Conservation (phyloP, 2,797 vertebrate genomes). For the Propithecus deckenii region DNA sequence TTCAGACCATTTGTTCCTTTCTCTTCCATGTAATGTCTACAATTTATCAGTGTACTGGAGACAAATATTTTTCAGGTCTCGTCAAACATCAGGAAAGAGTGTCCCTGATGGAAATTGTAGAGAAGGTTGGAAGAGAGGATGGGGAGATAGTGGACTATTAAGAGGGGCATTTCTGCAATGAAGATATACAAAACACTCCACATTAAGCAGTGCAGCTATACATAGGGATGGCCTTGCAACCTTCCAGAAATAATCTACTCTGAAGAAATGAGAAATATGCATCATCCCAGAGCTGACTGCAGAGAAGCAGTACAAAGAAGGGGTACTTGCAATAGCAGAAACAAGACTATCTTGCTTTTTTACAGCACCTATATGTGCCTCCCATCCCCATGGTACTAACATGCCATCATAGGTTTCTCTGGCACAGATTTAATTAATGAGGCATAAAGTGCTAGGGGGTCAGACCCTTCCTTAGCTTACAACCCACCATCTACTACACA, state of each 20-base stretch:
- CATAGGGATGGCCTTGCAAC: neutral
- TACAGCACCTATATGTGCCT: neutral
- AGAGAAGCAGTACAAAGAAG: neutral
- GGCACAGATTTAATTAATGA: neutral
- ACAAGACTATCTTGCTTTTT: neutral
- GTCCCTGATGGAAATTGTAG: conserved; percentile 20
- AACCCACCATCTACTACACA: neutral
- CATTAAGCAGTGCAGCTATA: neutral
- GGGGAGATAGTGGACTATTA: neutral
- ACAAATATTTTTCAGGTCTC: neutral
- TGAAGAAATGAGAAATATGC: neutral
- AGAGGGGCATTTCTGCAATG: neutral
- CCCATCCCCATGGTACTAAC: neutral
- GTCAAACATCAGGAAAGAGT: neutral
- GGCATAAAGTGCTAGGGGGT: neutral
- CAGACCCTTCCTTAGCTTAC: neutral
- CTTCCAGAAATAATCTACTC: neutral
- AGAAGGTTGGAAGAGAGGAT: neutral
- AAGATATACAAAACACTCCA: neutral
- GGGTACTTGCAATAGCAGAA: neutral
- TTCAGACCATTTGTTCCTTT: neutral
- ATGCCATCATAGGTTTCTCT: neutral
- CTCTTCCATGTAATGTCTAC: neutral
- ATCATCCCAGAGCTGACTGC: neutral
- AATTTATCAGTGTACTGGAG: neutral